A percentile compares a stretch with the other conserved stretches of the same genome.
phyloP scores from a whole-genome alignment of 1,140 invertebrate genomes.

The Chrysoperla carnea region DNA sequence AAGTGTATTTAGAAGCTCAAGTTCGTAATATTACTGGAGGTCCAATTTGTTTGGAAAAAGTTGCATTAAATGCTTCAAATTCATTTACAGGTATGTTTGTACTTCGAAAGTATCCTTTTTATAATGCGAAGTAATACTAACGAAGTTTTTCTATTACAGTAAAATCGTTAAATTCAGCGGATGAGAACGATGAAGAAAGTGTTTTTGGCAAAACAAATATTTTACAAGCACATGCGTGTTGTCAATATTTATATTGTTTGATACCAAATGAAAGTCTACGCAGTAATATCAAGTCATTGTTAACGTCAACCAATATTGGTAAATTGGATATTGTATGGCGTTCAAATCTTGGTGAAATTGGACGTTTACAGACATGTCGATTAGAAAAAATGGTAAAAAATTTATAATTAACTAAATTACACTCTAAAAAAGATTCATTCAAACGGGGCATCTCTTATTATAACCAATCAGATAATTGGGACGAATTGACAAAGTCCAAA shows the following conservation, averaged over 20 bases:
- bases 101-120: too few species aligned
- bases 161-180: constrained; percentile 41
- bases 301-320: constrained; percentile 78
- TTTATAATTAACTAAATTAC: too few species aligned
- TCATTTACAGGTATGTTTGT: constrained; percentile 50
- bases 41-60: constrained; percentile 82
- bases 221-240: constrained; percentile 54
- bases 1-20: constrained; percentile 93
- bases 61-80: constrained; percentile 76
- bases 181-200: constrained; percentile 32
- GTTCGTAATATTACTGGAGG: constrained; percentile 85
- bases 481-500: too few species aligned
- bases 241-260: constrained; percentile 89
- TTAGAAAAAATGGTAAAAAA: constrained; percentile 61
- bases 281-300: constrained; percentile 54
- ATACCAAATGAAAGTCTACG: constrained; percentile 56
- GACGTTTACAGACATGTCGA: constrained; percentile 88
- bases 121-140: too few species aligned
- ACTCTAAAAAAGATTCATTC: too few species aligned
- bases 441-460: too few species aligned
- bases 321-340: constrained; percentile 97
- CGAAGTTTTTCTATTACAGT: too few species aligned
- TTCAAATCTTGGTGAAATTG: constrained; percentile 86
- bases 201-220: constrained; percentile 77
- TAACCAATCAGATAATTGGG: too few species aligned